Evolutionary conservation across 2,113 vertebrate genomes (phyloP).

Genomic region (Oryzias celebensis): DNA sequence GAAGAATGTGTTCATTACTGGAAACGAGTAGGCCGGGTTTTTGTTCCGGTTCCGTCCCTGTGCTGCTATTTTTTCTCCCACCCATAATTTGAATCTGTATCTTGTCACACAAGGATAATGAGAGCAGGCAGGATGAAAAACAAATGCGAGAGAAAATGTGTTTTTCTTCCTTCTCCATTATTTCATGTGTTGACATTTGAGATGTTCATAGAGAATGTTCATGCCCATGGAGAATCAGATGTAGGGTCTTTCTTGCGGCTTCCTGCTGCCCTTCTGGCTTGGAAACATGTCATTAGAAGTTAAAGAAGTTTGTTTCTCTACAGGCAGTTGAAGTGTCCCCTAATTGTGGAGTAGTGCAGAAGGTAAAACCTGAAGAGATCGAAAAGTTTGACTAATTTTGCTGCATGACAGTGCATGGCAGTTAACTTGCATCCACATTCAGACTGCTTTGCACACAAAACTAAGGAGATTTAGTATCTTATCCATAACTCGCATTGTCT

Average conservation of each 20-base stretch:
- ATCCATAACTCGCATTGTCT: constrained; percentile 8
- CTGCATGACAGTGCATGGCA: constrained; percentile 41
- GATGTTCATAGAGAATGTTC: constrained; percentile 3
- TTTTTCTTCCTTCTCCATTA: constrained; percentile 23
- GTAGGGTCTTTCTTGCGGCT: background rate
- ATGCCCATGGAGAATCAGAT: background rate
- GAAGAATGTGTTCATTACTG: no score
- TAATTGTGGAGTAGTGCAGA: constrained; percentile 62
- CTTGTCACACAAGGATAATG: no score
- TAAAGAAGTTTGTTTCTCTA: constrained; percentile 37
- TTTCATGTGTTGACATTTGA: constrained; percentile 60
- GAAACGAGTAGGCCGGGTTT: no score
- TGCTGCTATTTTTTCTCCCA: no score
- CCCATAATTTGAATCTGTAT: no score
- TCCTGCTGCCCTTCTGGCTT: background rate
- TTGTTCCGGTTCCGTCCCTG: no score
- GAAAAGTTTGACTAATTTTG: constrained; percentile 7
- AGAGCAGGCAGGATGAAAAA: no score
- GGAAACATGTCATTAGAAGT: background rate
- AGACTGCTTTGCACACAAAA: constrained; percentile 2
- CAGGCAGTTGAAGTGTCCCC: constrained; percentile 66
- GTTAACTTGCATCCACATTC: constrained; percentile 1
- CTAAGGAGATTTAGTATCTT: background rate
- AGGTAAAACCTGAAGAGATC: constrained; percentile 55
- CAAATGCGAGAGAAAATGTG: no score